These are phyloP conservation scores for Hirudo medicinalis DNA, from an alignment of 1,140 invertebrate species.

Conservation along the genomic window DNA sequence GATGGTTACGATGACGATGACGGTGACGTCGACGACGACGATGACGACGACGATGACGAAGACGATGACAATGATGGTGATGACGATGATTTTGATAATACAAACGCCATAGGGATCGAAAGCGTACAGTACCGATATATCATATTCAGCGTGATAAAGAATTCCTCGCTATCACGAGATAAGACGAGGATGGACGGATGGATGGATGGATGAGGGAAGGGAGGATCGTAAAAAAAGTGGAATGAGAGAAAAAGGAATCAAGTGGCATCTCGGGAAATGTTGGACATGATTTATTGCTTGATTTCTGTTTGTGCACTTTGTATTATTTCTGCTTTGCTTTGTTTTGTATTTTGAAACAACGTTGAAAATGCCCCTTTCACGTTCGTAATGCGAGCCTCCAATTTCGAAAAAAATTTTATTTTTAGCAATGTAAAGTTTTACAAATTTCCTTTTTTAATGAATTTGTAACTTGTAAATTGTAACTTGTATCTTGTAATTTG, in stretches of 20 bases:
- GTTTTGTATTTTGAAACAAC: too few relatives aligned
- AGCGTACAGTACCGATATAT: background rate
- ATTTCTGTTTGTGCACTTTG: too few relatives aligned
- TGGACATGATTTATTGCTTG: too few relatives aligned
- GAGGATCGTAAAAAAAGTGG: background rate
- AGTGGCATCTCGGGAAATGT: too few relatives aligned
- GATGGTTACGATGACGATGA: conserved; percentile 1
- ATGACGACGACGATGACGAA: background rate
- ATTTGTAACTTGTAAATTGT: too few relatives aligned
- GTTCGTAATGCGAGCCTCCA: too few relatives aligned
- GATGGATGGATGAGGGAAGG: background rate
- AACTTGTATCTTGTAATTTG: too few relatives aligned
- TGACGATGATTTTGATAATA: background rate
- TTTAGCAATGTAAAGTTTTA: too few relatives aligned
- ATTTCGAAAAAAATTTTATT: too few relatives aligned
- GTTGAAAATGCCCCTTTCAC: too few relatives aligned
- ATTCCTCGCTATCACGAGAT: background rate
- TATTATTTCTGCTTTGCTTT: too few relatives aligned
- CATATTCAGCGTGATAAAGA: background rate
- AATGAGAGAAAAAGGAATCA: background rate
- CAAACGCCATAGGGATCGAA: background rate
- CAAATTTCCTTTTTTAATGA: too few relatives aligned
- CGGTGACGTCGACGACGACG: background rate
- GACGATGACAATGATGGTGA: background rate
- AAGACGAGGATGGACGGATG: background rate